Evolutionary conservation across 2,797 vertebrate species (phyloP).

Genomic region (Neostethus bicornis): DNA sequence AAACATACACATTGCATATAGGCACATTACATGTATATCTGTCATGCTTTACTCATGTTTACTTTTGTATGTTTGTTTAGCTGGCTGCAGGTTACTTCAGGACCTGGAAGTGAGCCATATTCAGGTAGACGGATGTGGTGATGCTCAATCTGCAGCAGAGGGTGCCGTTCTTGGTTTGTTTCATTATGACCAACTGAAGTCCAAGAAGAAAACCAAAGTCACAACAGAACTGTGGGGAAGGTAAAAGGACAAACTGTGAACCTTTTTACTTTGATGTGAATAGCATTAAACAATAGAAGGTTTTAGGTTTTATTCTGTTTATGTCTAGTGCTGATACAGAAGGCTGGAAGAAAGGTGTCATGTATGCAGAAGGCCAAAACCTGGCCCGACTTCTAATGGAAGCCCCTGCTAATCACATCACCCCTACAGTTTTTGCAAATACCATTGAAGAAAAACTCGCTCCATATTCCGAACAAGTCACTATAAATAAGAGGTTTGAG

Average conservation of each 20-base stretch:
- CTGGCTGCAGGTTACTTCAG: conserved; percentile 88
- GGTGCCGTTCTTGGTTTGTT: conserved; percentile 90
- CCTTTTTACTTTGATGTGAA: neutral
- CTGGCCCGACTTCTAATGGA: conserved; percentile 94
- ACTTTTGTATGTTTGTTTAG: conserved; percentile 63
- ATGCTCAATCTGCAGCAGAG: conserved; percentile 93
- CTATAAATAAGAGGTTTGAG: conserved; percentile 69
- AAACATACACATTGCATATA: too few relatives aligned
- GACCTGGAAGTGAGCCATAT: conserved; percentile 88
- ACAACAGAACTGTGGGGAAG: conserved; percentile 84
- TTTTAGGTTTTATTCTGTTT: conserved; percentile 2
- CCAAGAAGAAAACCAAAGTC: conserved; percentile 88
- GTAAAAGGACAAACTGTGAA: conserved; percentile 60
- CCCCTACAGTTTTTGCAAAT: conserved; percentile 88
- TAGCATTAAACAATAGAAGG: neutral
- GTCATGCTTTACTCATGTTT: neutral
- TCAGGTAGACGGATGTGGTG: conserved; percentile 92
- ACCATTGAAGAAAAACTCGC: conserved; percentile 87
- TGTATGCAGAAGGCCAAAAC: conserved; percentile 92
- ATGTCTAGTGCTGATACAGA: conserved; percentile 74
- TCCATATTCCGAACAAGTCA: conserved; percentile 77
- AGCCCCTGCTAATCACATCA: conserved; percentile 92
- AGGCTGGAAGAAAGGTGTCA: conserved; percentile 88
- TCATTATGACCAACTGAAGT: conserved; percentile 90
- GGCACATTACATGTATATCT: too few relatives aligned